Conservation (phyloP, 37 sponge, comb jelly and placozoan species). For the Diacarnus erythraeanus region DNA sequence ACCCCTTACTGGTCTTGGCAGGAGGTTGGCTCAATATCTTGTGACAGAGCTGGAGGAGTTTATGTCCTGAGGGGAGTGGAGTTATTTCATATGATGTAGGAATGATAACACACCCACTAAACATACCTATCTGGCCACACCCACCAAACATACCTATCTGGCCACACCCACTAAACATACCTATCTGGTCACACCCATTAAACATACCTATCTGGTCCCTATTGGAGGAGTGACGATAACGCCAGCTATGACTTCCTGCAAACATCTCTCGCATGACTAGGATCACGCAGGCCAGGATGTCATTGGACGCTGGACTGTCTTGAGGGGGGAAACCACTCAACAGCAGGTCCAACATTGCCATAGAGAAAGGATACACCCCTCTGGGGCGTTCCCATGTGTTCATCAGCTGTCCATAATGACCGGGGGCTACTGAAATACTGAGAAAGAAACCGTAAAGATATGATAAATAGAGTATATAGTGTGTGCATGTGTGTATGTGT, state of each 20-base stretch:
- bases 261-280: conserved; percentile 65
- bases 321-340: neutral
- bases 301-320: neutral
- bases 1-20: neutral
- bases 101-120: neutral
- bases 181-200: neutral
- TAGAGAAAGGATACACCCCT: conserved; percentile 70
- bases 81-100: neutral
- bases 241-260: conserved; percentile 63
- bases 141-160: conserved; percentile 7
- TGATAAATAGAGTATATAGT: neutral
- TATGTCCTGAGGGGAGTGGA: conserved; percentile 16
- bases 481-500: no score
- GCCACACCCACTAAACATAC: conserved; percentile 3
- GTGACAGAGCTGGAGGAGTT: conserved; percentile 48
- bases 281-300: conserved; percentile 61
- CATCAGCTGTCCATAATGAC: conserved; percentile 77
- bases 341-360: conserved; percentile 74
- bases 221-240: conserved; percentile 22
- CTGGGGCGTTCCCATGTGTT: conserved; percentile 62
- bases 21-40: neutral
- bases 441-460: neutral
- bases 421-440: conserved; percentile 64
- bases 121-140: conserved; percentile 10
- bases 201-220: conserved; percentile 58